Percentiles rank a stretch among this genome's conserved stretches.
Conservation (phyloP, 1,140 invertebrate genomes). For the Propsilocerus akamusi region DNA sequence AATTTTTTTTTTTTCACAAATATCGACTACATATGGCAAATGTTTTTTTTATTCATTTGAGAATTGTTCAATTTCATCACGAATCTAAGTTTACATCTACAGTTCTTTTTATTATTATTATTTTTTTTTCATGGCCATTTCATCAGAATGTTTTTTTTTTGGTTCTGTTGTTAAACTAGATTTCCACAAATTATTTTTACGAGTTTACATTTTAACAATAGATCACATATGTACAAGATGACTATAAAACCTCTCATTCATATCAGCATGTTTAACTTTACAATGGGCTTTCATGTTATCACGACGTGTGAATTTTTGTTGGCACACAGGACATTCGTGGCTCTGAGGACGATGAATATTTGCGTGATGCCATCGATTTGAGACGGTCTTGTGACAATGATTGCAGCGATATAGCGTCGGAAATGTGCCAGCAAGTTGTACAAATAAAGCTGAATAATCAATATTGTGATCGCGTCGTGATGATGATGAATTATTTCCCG, state of each 20-base stretch:
- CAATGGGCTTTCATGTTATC: conserved; percentile 53
- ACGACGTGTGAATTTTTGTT: conserved; percentile 42
- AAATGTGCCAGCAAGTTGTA: conserved; percentile 21
- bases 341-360: conserved; percentile 48
- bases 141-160: too few relatives aligned
- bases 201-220: conserved; percentile 25
- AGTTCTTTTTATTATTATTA: too few relatives aligned
- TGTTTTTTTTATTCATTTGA: too few relatives aligned
- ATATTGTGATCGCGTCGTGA: conserved; percentile 24
- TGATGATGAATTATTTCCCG: conserved; percentile 8
- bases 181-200: too few relatives aligned
- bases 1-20: too few relatives aligned
- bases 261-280: conserved; percentile 42
- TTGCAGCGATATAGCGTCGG: conserved; percentile 23
- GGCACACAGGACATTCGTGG: conserved; percentile 45
- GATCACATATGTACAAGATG: conserved; percentile 29
- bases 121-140: too few relatives aligned
- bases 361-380: conserved; percentile 50
- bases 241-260: conserved; percentile 24
- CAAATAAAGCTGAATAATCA: conserved; percentile 22
- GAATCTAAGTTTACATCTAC: too few relatives aligned
- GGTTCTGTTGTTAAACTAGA: too few relatives aligned
- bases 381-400: conserved; percentile 47
- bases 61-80: too few relatives aligned
- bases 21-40: too few relatives aligned